A percentile compares a stretch with the other conserved stretches of the same genome.
Evolutionary conservation across 2,797 vertebrate genomes (phyloP).

Genomic region (Onychomys leucogaster): DNA sequence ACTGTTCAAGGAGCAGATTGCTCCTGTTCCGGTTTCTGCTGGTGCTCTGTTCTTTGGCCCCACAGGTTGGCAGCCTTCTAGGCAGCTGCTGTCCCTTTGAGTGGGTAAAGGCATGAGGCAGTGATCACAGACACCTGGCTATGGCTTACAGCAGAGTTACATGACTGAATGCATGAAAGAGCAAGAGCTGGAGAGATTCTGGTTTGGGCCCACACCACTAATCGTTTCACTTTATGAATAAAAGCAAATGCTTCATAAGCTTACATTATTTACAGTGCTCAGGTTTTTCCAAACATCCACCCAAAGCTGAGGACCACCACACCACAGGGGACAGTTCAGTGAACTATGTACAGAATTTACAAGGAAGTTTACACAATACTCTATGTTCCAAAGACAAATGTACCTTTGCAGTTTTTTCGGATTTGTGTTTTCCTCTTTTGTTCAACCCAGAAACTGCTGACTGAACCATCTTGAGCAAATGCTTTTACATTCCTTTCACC

Average conservation of each 20-base stretch:
- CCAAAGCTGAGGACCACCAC: conserved; percentile 80
- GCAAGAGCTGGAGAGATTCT: conserved; percentile 75
- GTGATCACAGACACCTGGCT: conserved; percentile 69
- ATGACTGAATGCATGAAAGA: conserved; percentile 66
- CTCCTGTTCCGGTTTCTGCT: conserved; percentile 55
- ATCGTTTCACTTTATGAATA: conserved; percentile 75
- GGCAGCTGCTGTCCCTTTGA: background rate
- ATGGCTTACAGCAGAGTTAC: conserved; percentile 71
- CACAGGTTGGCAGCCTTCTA: background rate
- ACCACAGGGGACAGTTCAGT: conserved; percentile 79
- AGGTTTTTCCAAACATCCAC: conserved; percentile 79
- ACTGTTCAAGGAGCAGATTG: conserved; percentile 39
- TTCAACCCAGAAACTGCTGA: conserved; percentile 23
- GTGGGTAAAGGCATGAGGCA: conserved; percentile 52
- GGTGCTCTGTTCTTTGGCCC: conserved; percentile 52
- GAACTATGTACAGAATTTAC: conserved; percentile 88
- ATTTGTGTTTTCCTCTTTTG: conserved; percentile 32
- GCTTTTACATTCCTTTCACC: conserved; percentile 5
- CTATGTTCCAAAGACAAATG: conserved; percentile 62
- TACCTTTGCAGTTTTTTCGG: conserved; percentile 48
- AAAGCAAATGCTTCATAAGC: conserved; percentile 79
- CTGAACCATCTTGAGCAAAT: conserved; percentile 35
- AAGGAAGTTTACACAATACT: conserved; percentile 82
- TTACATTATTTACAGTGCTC: conserved; percentile 84
- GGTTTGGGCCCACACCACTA: conserved; percentile 74